Evolutionary conservation across 2,113 vertebrate species (phyloP).

Genomic region (Junco hyemalis): DNA sequence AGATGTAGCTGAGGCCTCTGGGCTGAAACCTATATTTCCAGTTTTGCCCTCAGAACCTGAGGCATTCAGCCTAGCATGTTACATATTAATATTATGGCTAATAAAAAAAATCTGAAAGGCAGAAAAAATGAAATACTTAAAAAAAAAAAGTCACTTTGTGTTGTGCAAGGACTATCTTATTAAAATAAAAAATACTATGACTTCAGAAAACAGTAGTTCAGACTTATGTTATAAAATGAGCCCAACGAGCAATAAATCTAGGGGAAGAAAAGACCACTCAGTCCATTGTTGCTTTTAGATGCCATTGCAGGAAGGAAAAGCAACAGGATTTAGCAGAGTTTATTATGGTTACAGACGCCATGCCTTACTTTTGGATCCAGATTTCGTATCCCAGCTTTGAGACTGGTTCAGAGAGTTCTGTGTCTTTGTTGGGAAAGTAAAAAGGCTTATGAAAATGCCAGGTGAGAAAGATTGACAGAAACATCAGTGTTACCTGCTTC

Average conservation of each 20-base stretch:
- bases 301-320: background rate
- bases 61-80: background rate
- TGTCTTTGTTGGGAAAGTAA: background rate
- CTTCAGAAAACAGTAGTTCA: background rate
- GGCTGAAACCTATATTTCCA: background rate
- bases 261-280: background rate
- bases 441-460: background rate
- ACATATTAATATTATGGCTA: background rate
- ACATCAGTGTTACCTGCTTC: background rate
- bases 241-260: background rate
- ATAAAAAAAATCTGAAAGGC: background rate
- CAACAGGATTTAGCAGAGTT: background rate
- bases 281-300: background rate
- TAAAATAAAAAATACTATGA: background rate
- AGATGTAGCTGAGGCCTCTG: background rate
- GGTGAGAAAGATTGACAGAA: rapidly evolving
- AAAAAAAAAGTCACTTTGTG: background rate
- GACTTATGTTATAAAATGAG: background rate
- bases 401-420: background rate
- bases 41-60: background rate
- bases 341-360: background rate
- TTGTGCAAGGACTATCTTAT: background rate
- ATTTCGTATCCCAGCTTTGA: background rate
- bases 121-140: background rate
- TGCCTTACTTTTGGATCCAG: background rate